Evolutionary conservation across 2,113 vertebrate genomes (phyloP), one percentile per base, ranked within the genome.

Genomic region (Triplophysa siluroides): DNA sequence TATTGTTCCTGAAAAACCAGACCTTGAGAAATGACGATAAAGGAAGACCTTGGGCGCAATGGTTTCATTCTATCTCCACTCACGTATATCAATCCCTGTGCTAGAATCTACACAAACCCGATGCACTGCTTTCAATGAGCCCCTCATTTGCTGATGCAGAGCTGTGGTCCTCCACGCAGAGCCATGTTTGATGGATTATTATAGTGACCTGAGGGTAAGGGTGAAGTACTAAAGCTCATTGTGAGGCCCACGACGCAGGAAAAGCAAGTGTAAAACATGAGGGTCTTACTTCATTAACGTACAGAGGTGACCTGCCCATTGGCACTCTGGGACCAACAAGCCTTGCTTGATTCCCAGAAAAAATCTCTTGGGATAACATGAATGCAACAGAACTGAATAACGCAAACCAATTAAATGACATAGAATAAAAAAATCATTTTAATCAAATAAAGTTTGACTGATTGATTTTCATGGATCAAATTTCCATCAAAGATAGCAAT

Each of bases 151-250:
- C 58, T 76, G 64, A 24, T 45, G 58, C 21, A 23, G 16, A 43
- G 52, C 38, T 43, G 26, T 79, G n/a, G 65, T 29, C 71, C 68
- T 65, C 38, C 60, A 60, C 33, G 69, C 12, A 14, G 29, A 38
- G 12, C 16, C 8, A 18, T 52, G 21, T 78, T 70, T 77, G 61
- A 79, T 61, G 63, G 80, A 77, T 80, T 79, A 58, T 79, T 24
- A 54, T 19, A 21, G 26, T 80, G 74, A 81, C 67, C 67, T 58
- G 21, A 26, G 71, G 61, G 26, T 68, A 26, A 72, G 60, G 69
- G 54, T 74, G 41, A 80, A 67, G 47, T 76, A 75, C 58, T 79
- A 2, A 2, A 11, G 50, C 74, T 79, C 68, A 73, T 73, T 73
- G 72, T 82, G 67, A 60, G 43, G 50, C 73, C 60, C 72, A 11